phyloP scores from a whole-genome alignment of 37 sponge, comb jelly and placozoan genomes.

The Ephydatia muelleri region DNA sequence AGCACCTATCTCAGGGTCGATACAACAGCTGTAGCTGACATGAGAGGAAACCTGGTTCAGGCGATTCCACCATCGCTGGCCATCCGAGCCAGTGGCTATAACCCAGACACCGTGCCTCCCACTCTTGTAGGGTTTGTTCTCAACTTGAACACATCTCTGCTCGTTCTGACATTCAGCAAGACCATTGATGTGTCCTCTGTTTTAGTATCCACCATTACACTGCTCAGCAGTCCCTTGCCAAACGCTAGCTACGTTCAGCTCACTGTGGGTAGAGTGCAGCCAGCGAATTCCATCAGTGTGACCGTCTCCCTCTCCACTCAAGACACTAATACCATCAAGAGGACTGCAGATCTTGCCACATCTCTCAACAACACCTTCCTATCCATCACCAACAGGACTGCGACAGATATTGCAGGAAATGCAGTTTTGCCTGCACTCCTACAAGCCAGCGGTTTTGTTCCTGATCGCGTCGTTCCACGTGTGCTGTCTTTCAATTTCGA shows the following conservation, averaged over 20 bases:
- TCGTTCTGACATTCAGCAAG: constrained; percentile 76
- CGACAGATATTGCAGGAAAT: constrained; percentile 68
- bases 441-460: constrained; percentile 20
- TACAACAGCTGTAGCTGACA: constrained; percentile 44
- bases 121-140: constrained; percentile 47
- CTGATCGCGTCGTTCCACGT: constrained; percentile 64
- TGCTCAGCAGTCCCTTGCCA: constrained; percentile 16
- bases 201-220: constrained; percentile 32
- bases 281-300: constrained; percentile 41
- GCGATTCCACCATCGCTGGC: constrained; percentile 34
- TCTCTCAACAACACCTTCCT: constrained; percentile 65
- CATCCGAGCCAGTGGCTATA: constrained; percentile 37
- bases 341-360: constrained; percentile 61
- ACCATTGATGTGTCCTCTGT: constrained; percentile 72
- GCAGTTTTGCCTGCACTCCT: constrained; percentile 15
- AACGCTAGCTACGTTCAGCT: constrained; percentile 39
- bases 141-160: constrained; percentile 68
- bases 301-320: constrained; percentile 48
- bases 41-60: constrained; percentile 50
- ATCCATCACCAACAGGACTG: constrained; percentile 15
- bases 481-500: constrained; percentile 64
- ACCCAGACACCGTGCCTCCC: constrained; percentile 44
- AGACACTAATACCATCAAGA: constrained; percentile 73
- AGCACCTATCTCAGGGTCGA: constrained; percentile 58
- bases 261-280: constrained; percentile 15